phyloP scores from a whole-genome alignment of 2,888 invertebrate genomes.

The Thereva nobilitata region DNA sequence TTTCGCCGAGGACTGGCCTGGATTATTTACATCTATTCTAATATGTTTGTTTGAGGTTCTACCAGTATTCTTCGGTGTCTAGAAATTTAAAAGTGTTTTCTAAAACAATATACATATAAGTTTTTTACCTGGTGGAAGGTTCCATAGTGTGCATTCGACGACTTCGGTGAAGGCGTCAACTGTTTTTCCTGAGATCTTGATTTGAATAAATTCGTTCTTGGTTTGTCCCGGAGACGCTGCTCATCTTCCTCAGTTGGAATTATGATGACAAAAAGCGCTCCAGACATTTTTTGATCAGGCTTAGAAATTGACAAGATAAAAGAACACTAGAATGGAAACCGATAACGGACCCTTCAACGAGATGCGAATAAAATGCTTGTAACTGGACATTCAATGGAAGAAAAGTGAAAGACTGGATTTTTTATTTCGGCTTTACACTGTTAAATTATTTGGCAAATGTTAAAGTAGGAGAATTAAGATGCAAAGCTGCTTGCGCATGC shows the following conservation, averaged over 20 bases:
- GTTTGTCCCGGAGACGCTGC: conserved; percentile 10
- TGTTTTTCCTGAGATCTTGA: conserved; percentile 4
- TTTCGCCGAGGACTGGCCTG: too few species aligned
- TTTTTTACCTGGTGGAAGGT: conserved; percentile 25
- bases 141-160: conserved; percentile 18
- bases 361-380: too few species aligned
- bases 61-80: not conserved
- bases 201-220: not conserved
- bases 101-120: not conserved
- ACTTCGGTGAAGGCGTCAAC: conserved; percentile 1
- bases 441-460: too few species aligned
- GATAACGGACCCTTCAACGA: not conserved
- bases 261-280: conserved; percentile 64
- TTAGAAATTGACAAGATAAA: not conserved
- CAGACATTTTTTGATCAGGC: conserved; percentile 58
- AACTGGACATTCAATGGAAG: too few species aligned
- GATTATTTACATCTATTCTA: too few species aligned
- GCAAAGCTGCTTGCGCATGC: too few species aligned
- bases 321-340: not conserved
- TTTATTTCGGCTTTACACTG: too few species aligned
- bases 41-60: too few species aligned
- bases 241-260: conserved; percentile 63
- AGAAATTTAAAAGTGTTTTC: not conserved
- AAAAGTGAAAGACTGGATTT: too few species aligned
- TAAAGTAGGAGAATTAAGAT: too few species aligned